Base-by-base conservation (phyloP, 2,888 invertebrate species). In the Stenichneumon culpator region DNA sequence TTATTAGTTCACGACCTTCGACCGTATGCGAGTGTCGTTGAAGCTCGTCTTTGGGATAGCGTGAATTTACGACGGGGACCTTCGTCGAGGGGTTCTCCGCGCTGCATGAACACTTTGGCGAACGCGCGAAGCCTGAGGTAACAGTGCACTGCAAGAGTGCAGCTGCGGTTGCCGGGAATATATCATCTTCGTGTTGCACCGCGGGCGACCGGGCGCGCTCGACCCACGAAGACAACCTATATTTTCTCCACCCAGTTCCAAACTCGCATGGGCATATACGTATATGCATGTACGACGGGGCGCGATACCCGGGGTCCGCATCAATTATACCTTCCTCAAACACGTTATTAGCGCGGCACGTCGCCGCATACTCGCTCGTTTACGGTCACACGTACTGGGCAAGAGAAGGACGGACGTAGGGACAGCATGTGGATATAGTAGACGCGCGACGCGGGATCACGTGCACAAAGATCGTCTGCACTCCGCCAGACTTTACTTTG, bases 161-260 rank as follows among this genome's bases (percentile, higher is more conserved):
- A 93, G 93, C 93, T 92, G 92, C 92, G 91, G 91, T 93, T 92
- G 92, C 92, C 79, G 91, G 87, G 92, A 93, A 93, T 93, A 92
- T 93, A 93, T 93, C 93, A 93, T 93, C 93, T 92, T 90, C 91
- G 91, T 92, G 92, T 91, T 92, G 92, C 93, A 93, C 93, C 93
- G 93, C 93, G 89, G 92, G 93, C 93, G 93, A 93, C 92, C 92
- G 89, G 87, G 90, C 88, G 87, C 89, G 90, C 86, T 88, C 89
- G 90, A 88, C 88, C 90, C 90, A 90, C 90, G 86, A 92, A 92
- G 93, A 93, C 93, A 93, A 93, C 93, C 93, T 93, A 92, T 93
- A 93, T 93, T 93, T 93, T 93, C 93, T 93, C 92, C 90, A 90
- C 91, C 91, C 93, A 91, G 92, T 92, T 91, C 93, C 92, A 92